These are phyloP conservation scores for Habroteleia sp. DNA, from an alignment of 2,888 invertebrate genomes.

Conservation along the genomic window DNA sequence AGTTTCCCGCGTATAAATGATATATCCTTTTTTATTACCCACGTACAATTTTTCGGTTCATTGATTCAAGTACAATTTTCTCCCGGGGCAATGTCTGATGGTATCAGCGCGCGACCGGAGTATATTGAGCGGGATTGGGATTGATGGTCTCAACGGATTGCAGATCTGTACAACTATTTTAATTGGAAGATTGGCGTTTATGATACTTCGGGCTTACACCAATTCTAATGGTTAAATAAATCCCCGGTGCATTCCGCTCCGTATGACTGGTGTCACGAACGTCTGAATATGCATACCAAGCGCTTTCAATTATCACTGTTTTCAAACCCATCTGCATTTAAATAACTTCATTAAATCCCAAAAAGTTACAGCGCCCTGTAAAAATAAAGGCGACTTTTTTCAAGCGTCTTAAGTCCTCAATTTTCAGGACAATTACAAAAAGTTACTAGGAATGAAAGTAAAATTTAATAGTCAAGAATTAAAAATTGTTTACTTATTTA, in stretches of 20 bases:
- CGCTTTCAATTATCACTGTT: slow-evolving; percentile 23
- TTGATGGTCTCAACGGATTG: slow-evolving; percentile 49
- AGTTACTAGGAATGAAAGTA: too few species aligned
- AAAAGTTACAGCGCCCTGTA: too few species aligned
- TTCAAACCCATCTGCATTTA: slow-evolving; percentile 23
- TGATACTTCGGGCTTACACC: slow-evolving; percentile 51
- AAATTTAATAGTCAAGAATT: too few species aligned
- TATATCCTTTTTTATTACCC: slow-evolving; percentile 32
- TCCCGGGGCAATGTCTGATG: slow-evolving; percentile 45
- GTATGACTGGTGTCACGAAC: slow-evolving; percentile 5
- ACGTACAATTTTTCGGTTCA: slow-evolving; percentile 48
- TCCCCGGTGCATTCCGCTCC: slow-evolving; percentile 27
- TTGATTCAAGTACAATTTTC: slow-evolving; percentile 53
- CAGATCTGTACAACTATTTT: slow-evolving; percentile 57
- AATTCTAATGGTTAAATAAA: slow-evolving; percentile 46
- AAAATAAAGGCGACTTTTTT: too few species aligned
- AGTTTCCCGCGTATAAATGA: slow-evolving; percentile 25
- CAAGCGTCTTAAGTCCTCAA: too few species aligned
- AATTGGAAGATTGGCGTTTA: slow-evolving; percentile 63
- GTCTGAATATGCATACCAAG: slow-evolving; percentile 16
- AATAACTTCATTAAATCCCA: slow-evolving; percentile 20
- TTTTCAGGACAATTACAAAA: too few species aligned
- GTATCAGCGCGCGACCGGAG: slow-evolving; percentile 26
- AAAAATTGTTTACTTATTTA: too few species aligned
- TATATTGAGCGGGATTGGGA: slow-evolving; percentile 47